These are phyloP conservation scores for Euplexia lucipara DNA, from an alignment of 2,888 invertebrate genomes.

Conservation along the genomic window DNA sequence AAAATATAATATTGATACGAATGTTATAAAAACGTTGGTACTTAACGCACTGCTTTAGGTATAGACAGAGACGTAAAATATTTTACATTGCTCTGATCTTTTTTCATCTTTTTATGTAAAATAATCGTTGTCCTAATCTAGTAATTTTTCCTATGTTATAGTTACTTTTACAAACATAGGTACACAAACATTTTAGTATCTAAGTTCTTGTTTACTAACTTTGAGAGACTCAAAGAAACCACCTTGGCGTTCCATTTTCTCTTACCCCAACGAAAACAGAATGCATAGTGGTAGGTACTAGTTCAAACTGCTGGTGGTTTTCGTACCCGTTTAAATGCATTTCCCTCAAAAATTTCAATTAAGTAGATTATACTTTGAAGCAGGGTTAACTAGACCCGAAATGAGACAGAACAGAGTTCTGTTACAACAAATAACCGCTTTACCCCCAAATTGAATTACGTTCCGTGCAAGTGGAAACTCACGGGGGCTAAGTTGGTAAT, in stretches of 20 bases:
- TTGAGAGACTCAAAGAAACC: not conserved
- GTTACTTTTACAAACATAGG: too few relatives aligned
- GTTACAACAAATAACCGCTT: conserved; percentile 84
- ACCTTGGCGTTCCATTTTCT: not conserved
- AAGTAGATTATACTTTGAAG: conserved; percentile 79
- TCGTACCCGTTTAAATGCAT: conserved; percentile 33
- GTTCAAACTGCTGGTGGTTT: conserved; percentile 7
- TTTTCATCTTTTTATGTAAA: too few relatives aligned
- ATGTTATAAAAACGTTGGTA: too few relatives aligned
- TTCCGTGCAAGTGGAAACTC: conserved; percentile 64
- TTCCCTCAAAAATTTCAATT: conserved; percentile 75
- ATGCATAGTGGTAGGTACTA: conserved; percentile 4
- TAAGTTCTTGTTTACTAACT: not conserved
- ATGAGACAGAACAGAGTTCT: conserved; percentile 80
- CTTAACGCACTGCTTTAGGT: too few relatives aligned
- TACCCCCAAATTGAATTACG: conserved; percentile 86
- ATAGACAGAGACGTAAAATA: too few relatives aligned
- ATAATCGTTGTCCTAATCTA: too few relatives aligned
- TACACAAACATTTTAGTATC: too few relatives aligned
- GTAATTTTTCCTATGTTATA: too few relatives aligned
- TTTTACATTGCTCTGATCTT: too few relatives aligned
- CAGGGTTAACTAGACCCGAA: conserved; percentile 78
- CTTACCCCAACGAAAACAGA: not conserved
- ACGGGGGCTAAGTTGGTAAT: conserved; percentile 56
- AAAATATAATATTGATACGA: too few relatives aligned